These are phyloP conservation scores for Morpho deidamia DNA, from an alignment of 2,888 invertebrate genomes.

Conservation along the genomic window DNA sequence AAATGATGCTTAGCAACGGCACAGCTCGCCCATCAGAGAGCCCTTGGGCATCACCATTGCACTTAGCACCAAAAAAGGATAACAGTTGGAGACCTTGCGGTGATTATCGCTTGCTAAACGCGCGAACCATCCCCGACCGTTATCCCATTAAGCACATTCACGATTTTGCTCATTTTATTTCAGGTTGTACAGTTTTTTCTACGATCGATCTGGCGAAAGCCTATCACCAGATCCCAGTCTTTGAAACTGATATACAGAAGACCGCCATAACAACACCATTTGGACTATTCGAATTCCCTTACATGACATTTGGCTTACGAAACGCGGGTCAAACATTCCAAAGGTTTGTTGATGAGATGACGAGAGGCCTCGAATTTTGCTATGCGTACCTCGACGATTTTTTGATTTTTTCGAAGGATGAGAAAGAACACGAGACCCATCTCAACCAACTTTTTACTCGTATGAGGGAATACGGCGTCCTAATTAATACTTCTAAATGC, in stretches of 20 bases:
- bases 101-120: no score
- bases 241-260: conserved; percentile 21
- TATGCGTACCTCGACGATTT: conserved; percentile 42
- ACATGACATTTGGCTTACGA: conserved; percentile 41
- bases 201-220: conserved; percentile 22
- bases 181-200: no score
- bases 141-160: no score
- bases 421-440: conserved; percentile 22
- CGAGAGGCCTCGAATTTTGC: conserved; percentile 24
- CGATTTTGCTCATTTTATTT: no score
- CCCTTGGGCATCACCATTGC: no score
- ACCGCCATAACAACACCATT: conserved; percentile 39
- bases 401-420: conserved; percentile 29
- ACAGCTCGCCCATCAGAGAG: no score
- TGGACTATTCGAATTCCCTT: conserved; percentile 35
- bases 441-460: conserved; percentile 25
- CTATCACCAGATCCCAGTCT: conserved; percentile 12
- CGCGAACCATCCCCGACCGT: no score
- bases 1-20: no score
- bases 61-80: no score
- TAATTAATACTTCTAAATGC: conserved; percentile 30
- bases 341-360: conserved; percentile 39
- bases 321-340: conserved; percentile 51
- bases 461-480: conserved; percentile 25
- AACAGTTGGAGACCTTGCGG: no score